Evolutionary conservation across 1,140 invertebrate genomes (phyloP), one percentile per base, ranked within the genome.

Genomic region (Drosophila sproati): DNA sequence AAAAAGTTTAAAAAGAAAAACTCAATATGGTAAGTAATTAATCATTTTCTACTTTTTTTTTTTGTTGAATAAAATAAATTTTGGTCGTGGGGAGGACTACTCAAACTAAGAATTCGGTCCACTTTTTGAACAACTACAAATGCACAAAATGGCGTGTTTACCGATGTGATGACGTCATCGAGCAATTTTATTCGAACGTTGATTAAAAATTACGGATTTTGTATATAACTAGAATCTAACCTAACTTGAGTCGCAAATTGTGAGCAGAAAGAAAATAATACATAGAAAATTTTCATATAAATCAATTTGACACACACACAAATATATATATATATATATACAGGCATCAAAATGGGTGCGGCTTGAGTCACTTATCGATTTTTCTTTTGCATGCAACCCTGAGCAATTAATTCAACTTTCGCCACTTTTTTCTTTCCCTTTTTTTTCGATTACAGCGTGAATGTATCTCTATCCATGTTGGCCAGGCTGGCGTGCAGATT

Each of bases 401-500:
- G 37, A 12, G 2, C 39, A 45, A 51, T 55, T 76, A 77, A 67
- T 64, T 48, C 32, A 52, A 41, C 3, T 64, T 59, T 31, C 6
- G 5, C 5, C 12, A 39, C 20, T 20, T 20, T 43, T 43, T 10
- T n/a, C 1, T 48, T 43, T 37, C 41, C 20, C 28, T 35, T 31
- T 6, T 34, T 47, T 51, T 56, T 45, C 41, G 5, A n/a, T 51
- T 35, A 59, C 68, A 92, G 94, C 94, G 94, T 93, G 94, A 94
- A 93, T 96, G 95, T 93, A 83, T 83, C 77, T 83, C 80, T 69
- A 94, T 96, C 92, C 96, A 96, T 81, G 94, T 96, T 90, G 96
- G 96, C 68, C 96, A 96, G 93, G 96, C 96, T 88, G 95, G 95
- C 89, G 95, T 95, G 83, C 95, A 96, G 93, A 96, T 96, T 87